These are phyloP conservation scores for Tholera decimalis DNA, from an alignment of 2,888 invertebrate species.

Conservation along the genomic window DNA sequence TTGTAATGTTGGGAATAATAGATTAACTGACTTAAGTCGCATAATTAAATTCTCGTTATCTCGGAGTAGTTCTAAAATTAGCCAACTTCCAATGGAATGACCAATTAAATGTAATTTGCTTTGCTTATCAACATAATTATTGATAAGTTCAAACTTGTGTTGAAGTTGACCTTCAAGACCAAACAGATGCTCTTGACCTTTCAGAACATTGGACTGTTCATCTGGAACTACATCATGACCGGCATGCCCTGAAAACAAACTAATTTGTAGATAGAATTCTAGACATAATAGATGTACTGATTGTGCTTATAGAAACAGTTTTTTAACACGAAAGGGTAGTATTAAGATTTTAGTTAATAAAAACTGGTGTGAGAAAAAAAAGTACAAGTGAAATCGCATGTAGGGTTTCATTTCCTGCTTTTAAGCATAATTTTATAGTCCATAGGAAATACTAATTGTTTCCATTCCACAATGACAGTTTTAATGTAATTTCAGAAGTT, in stretches of 20 bases:
- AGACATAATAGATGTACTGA: background rate
- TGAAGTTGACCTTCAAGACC: slow-evolving; percentile 95
- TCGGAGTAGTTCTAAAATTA: slow-evolving; percentile 94
- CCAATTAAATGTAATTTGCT: slow-evolving; percentile 96
- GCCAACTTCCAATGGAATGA: slow-evolving; percentile 98
- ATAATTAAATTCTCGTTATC: slow-evolving; percentile 88
- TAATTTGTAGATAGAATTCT: background rate
- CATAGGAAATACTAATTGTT: too few species aligned
- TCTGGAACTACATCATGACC: slow-evolving; percentile 91
- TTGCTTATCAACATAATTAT: slow-evolving; percentile 93
- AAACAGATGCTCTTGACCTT: slow-evolving; percentile 92
- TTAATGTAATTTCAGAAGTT: too few species aligned
- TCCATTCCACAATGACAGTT: too few species aligned
- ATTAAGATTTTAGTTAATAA: too few species aligned
- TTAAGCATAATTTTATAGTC: too few species aligned
- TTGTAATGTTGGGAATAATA: slow-evolving; percentile 97
- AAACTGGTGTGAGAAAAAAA: too few species aligned
- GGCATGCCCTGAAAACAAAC: slow-evolving; percentile 94
- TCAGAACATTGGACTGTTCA: slow-evolving; percentile 85
- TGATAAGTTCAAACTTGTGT: slow-evolving; percentile 95
- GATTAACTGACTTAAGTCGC: slow-evolving; percentile 92
- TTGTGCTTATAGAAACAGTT: background rate
- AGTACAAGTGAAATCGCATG: too few species aligned
- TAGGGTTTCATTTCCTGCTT: too few species aligned
- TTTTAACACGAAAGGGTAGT: too few species aligned